Conservation (phyloP, 2,888 invertebrate genomes). For the Tricholauxania praeusta region DNA sequence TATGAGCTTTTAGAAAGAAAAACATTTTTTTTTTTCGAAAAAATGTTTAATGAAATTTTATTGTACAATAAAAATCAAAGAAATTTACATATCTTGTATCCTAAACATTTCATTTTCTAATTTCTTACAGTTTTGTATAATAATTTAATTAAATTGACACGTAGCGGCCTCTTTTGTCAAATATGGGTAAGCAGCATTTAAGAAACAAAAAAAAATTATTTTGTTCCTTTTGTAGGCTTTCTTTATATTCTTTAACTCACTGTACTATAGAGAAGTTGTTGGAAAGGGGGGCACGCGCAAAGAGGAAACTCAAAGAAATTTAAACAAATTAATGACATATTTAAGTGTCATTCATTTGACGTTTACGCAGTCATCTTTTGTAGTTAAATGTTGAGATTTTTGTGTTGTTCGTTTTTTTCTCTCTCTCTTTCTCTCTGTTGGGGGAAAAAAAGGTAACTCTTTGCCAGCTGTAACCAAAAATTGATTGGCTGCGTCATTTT, state of each 20-base stretch:
- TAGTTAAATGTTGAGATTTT: background rate
- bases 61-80: conserved; percentile 1
- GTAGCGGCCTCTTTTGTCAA: background rate
- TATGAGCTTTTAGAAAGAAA: too few relatives aligned
- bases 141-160: background rate
- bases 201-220: background rate
- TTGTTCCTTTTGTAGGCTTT: too few relatives aligned
- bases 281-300: too few relatives aligned
- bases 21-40: too few relatives aligned
- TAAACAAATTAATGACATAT: conserved; percentile 22
- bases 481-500: conserved; percentile 20
- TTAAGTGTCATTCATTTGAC: conserved; percentile 17
- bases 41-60: conserved; percentile 9
- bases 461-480: conserved; percentile 18
- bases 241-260: too few relatives aligned
- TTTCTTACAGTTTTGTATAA: background rate
- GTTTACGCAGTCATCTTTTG: conserved; percentile 7
- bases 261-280: too few relatives aligned
- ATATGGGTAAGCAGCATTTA: background rate
- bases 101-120: background rate
- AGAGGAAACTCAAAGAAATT: background rate
- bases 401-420: background rate
- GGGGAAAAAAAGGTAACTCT: background rate
- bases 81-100: background rate
- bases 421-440: background rate